Conservation (phyloP, 2,797 vertebrate species). For the Limosa lapponica region DNA sequence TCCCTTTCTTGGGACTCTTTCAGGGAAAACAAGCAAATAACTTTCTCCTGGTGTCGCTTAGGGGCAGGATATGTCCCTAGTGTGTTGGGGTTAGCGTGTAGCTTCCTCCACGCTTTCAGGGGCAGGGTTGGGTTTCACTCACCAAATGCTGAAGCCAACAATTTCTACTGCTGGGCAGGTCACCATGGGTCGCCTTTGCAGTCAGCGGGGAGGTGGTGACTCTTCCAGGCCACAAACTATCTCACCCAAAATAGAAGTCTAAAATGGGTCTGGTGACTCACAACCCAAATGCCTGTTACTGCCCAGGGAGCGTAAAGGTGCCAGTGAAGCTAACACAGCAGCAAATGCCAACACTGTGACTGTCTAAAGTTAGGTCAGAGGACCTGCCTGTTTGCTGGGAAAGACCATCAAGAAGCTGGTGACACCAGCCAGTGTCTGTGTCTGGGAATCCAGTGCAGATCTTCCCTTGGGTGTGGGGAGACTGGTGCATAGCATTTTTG, state of each 20-base stretch:
- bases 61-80: background rate
- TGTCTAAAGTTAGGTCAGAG: background rate
- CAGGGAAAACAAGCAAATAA: background rate
- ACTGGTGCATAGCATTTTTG: background rate
- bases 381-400: background rate
- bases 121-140: background rate
- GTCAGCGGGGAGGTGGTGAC: background rate
- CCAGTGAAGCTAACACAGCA: background rate
- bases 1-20: background rate
- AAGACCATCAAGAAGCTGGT: background rate
- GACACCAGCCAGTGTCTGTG: background rate
- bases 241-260: background rate
- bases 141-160: background rate
- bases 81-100: background rate
- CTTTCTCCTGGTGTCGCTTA: background rate
- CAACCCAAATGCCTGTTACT: background rate
- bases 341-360: background rate
- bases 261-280: background rate
- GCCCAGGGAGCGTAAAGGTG: background rate
- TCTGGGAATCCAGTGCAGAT: background rate
- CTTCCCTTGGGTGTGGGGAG: fast-evolving
- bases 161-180: background rate
- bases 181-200: background rate
- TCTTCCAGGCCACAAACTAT: background rate
- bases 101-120: background rate